Conservation (phyloP, 2,113 vertebrate species). For the Eulemur macaco region DNA sequence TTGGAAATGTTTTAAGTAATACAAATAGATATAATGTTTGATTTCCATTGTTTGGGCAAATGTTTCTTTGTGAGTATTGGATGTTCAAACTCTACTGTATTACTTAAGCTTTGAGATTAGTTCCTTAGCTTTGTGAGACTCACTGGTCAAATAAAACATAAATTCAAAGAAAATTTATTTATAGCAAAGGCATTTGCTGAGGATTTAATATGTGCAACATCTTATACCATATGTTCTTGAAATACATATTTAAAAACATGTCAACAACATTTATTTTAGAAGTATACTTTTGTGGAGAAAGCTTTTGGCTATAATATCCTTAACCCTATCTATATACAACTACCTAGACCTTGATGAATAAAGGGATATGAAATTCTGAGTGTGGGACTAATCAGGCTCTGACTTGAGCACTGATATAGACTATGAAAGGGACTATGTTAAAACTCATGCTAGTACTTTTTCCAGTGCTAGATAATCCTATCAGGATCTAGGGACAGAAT, state of each 20-base stretch:
- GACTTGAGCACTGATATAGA: neutral
- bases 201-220: neutral
- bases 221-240: neutral
- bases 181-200: neutral
- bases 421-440: slow-evolving; percentile 27
- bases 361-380: neutral
- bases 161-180: neutral
- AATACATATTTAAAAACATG: neutral
- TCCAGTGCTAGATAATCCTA: slow-evolving; percentile 36
- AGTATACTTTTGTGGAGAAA: neutral
- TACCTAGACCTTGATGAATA: neutral
- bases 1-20: slow-evolving; percentile 40
- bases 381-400: neutral
- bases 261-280: neutral
- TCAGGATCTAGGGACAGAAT: slow-evolving; percentile 43
- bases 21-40: slow-evolving; percentile 19
- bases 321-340: neutral
- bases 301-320: neutral
- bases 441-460: slow-evolving; percentile 28
- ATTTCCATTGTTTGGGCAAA: slow-evolving; percentile 27
- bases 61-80: neutral
- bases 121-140: neutral
- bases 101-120: neutral
- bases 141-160: neutral
- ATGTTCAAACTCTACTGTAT: neutral